Conservation (phyloP, 35 echinoderm and acorn worm genomes). For the Apostichopus parvimensis region DNA sequence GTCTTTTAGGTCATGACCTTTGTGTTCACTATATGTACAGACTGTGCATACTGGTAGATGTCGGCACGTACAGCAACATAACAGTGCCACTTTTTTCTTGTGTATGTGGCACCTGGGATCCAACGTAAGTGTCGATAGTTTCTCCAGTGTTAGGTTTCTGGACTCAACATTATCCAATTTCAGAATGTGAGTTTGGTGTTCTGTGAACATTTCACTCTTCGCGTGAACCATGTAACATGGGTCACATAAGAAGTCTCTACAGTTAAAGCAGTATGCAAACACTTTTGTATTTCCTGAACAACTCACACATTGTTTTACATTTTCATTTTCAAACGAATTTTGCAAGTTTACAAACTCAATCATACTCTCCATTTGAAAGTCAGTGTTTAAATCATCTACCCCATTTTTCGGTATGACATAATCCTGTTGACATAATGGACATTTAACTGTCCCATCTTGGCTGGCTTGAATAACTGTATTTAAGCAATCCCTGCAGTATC, state of each 20-base stretch:
- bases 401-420: not conserved
- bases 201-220: not conserved
- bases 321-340: too few species aligned
- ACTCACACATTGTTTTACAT: too few species aligned
- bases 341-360: not conserved
- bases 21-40: conserved; percentile 9
- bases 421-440: not conserved
- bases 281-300: too few species aligned
- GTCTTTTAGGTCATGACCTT: conserved; percentile 16
- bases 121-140: not conserved
- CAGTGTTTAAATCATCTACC: not conserved
- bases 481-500: too few species aligned
- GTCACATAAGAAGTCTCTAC: too few species aligned
- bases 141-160: not conserved
- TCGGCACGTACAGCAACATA: conserved; percentile 35
- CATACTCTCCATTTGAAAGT: not conserved
- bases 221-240: too few species aligned
- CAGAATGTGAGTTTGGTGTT: too few species aligned
- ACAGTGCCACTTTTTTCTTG: not conserved
- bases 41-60: conserved; percentile 5
- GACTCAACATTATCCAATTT: not conserved
- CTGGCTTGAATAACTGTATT: too few species aligned
- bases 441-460: not conserved
- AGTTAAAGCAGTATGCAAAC: too few species aligned
- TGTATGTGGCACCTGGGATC: not conserved